These are phyloP conservation scores for Achlya flavicornis DNA, from an alignment of 2,888 invertebrate species.

Conservation along the genomic window DNA sequence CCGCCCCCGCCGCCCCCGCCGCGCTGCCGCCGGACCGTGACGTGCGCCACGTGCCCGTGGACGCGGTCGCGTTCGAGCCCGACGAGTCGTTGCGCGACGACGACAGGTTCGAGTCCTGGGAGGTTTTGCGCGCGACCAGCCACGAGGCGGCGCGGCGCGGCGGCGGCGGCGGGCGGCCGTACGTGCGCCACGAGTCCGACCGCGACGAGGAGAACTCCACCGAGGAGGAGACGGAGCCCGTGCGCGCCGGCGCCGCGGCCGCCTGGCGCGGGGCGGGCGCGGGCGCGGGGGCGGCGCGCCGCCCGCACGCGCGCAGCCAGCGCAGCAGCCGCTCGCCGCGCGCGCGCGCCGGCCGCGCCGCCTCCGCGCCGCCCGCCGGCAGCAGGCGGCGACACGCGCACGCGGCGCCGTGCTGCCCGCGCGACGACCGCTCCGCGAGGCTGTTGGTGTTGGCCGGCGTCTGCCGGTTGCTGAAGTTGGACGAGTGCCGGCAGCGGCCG, in stretches of 20 bases:
- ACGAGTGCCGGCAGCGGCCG: slow-evolving; percentile 92
- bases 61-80: slow-evolving; percentile 94
- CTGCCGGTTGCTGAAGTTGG: slow-evolving; percentile 94
- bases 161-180: slow-evolving; percentile 91
- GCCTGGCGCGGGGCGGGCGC: slow-evolving; percentile 60
- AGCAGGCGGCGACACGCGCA: slow-evolving; percentile 87
- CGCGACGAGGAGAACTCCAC: slow-evolving; percentile 95
- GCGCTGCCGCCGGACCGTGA: slow-evolving; percentile 93
- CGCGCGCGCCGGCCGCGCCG: slow-evolving; percentile 80
- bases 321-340: slow-evolving; percentile 72
- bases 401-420: slow-evolving; percentile 86
- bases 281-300: slow-evolving; percentile 42
- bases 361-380: slow-evolving; percentile 87
- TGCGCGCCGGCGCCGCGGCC: slow-evolving; percentile 77
- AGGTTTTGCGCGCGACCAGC: slow-evolving; percentile 95
- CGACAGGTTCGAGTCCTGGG: slow-evolving; percentile 95
- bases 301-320: slow-evolving; percentile 69
- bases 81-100: slow-evolving; percentile 96
- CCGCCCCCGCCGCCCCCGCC: slow-evolving; percentile 83
- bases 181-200: slow-evolving; percentile 94
- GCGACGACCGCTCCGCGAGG: slow-evolving; percentile 90
- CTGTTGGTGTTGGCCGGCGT: slow-evolving; percentile 95
- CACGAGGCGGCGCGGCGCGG: slow-evolving; percentile 93
- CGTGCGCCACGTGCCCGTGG: slow-evolving; percentile 94
- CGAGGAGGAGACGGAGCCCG: slow-evolving; percentile 93